Evolutionary conservation across 2,888 invertebrate genomes (phyloP), one percentile per base, ranked within the genome.

Genomic region (Cheilosia scutellata): DNA sequence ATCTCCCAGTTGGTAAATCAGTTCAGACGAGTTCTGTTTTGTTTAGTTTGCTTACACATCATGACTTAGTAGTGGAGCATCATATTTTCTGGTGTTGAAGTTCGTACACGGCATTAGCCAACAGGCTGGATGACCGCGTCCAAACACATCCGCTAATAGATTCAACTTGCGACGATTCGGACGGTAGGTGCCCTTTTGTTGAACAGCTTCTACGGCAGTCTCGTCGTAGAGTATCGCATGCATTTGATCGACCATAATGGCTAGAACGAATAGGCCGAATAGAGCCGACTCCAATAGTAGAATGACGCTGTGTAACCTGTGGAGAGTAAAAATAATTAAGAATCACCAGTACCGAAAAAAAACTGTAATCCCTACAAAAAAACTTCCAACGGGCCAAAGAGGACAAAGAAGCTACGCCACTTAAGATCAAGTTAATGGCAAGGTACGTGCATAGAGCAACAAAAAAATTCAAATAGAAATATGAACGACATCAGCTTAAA

Each of bases 221-320:
- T 97, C 97, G 90, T 97, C 97, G 76, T 95, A 95, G 87, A 97
- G 94, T 89, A 97, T 96, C 7, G 96, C 96, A 91, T 96, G 96
- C 88, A 97, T 93, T 92, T 97, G 96, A 93, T 97, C 97, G 88
- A 96, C 95, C 92, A 97, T 95, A 87, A 98, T 97, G 51, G 96
- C 97, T 76, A 96, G 94, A 16, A 97, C 97, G 92, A 98, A 98
- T 90, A 98, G 94, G 7, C 97, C 97, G 93, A 98, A 98, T 31
- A 98, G 93, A 6, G 96, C 94, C 78, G 96, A 95, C 91, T 97
- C 97, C 92, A 98, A 92, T 78, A 96, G 94, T 87, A 97, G 93
- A 89, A 97, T 95, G 62, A 97, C 95, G 88, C 96, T 96, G 92
- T 98, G 97, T 89, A 98, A 94, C 91, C 97, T 97, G 93, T 88